Evolutionary conservation across 2,888 invertebrate species (phyloP).

Genomic region (Saturnia pavonia): DNA sequence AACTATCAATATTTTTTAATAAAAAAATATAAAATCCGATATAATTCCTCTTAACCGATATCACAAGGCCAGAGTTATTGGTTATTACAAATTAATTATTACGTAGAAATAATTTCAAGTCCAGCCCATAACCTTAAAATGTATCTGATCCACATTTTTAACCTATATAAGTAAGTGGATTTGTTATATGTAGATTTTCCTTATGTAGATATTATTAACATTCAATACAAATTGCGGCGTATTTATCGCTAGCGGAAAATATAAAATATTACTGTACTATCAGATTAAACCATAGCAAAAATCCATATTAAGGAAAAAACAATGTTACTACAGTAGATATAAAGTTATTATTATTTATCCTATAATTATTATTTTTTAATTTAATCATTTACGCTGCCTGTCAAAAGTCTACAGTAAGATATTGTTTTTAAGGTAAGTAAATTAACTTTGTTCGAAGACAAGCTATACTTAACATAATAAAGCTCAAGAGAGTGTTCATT

Average conservation of each 20-base stretch:
- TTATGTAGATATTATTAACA: neutral
- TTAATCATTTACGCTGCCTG: too few species aligned
- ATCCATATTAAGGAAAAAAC: too few species aligned
- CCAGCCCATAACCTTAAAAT: neutral
- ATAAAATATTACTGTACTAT: neutral
- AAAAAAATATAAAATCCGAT: neutral
- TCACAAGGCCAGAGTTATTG: too few species aligned
- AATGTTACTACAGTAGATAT: too few species aligned
- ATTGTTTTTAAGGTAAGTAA: too few species aligned
- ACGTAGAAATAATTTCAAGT: neutral
- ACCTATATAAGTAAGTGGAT: neutral
- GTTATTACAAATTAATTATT: neutral
- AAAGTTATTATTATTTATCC: neutral
- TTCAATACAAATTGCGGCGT: neutral
- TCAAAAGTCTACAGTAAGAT: too few species aligned
- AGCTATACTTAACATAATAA: too few species aligned
- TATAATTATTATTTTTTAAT: too few species aligned
- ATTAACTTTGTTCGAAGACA: too few species aligned
- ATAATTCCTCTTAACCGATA: neutral
- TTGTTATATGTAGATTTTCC: neutral
- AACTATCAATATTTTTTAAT: too few species aligned
- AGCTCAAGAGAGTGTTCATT: too few species aligned
- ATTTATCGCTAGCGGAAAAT: neutral
- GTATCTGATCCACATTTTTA: neutral
- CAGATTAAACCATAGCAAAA: neutral